Conservation (phyloP, 2,113 vertebrate species). For the Proterorhinus semilunaris region DNA sequence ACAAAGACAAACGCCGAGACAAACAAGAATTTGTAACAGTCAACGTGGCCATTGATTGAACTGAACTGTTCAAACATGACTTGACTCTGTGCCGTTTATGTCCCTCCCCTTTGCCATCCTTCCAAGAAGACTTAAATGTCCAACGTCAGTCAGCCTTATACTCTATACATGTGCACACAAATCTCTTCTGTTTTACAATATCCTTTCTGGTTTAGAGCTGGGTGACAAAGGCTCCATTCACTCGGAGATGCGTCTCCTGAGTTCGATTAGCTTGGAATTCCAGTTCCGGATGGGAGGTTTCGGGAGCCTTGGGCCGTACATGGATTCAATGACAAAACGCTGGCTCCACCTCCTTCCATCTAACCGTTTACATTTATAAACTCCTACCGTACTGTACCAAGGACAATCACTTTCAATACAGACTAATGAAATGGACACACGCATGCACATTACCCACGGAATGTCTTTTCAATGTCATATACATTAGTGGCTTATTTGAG, state of each 20-base stretch:
- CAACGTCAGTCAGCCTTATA: conserved; percentile 54
- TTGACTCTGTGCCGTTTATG: conserved; percentile 15
- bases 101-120: conserved; percentile 22
- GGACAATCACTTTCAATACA: conserved; percentile 33
- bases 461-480: conserved; percentile 24
- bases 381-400: conserved; percentile 20
- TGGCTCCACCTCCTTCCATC: not conserved
- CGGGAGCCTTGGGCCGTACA: conserved; percentile 45
- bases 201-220: conserved; percentile 58
- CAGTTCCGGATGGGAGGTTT: conserved; percentile 62
- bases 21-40: too few relatives aligned
- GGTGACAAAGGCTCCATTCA: conserved; percentile 66
- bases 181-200: conserved; percentile 61
- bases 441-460: not conserved
- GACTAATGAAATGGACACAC: conserved; percentile 14
- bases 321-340: conserved; percentile 40
- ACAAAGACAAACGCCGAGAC: too few relatives aligned
- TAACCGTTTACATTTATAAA: conserved; percentile 19
- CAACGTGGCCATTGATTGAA: not conserved
- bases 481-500: not conserved
- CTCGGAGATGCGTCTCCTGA: conserved; percentile 52
- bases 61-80: not conserved
- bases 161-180: conserved; percentile 20
- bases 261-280: conserved; percentile 73
- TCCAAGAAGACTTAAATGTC: conserved; percentile 46